Percentiles rank a stretch among this genome's conserved stretches.
These are phyloP conservation scores for Melanocharis versteri DNA, from an alignment of 2,113 vertebrate species.

Conservation along the genomic window DNA sequence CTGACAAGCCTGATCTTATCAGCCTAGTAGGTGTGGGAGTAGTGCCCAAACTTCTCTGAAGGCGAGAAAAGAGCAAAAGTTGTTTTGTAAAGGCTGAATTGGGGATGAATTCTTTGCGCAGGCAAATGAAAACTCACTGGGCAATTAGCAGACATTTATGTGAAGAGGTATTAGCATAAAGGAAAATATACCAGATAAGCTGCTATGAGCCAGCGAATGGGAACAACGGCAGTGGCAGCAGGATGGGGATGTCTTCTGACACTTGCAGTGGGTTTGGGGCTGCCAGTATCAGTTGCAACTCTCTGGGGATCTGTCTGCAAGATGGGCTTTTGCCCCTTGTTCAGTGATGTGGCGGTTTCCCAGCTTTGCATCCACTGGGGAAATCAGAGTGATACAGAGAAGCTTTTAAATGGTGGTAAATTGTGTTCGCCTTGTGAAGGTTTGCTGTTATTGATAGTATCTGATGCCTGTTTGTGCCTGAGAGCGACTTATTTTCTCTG, in stretches of 20 bases:
- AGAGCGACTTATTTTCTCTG: background rate
- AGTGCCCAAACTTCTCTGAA: background rate
- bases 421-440: background rate
- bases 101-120: background rate
- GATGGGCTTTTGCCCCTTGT: background rate
- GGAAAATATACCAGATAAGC: background rate
- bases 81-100: background rate
- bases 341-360: background rate
- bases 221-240: rapidly evolving
- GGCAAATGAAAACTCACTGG: background rate
- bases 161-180: background rate
- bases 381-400: background rate
- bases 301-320: background rate
- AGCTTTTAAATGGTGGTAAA: background rate
- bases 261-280: background rate
- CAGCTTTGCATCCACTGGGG: background rate
- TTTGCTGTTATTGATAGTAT: background rate
- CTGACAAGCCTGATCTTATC: background rate
- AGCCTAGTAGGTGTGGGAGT: background rate
- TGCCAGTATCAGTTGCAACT: background rate
- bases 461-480: background rate
- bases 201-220: background rate
- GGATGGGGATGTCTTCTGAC: background rate
- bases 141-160: background rate
- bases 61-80: rapidly evolving